Base-by-base conservation (phyloP, 2,797 vertebrate species). In the Agapornis canus region DNA sequence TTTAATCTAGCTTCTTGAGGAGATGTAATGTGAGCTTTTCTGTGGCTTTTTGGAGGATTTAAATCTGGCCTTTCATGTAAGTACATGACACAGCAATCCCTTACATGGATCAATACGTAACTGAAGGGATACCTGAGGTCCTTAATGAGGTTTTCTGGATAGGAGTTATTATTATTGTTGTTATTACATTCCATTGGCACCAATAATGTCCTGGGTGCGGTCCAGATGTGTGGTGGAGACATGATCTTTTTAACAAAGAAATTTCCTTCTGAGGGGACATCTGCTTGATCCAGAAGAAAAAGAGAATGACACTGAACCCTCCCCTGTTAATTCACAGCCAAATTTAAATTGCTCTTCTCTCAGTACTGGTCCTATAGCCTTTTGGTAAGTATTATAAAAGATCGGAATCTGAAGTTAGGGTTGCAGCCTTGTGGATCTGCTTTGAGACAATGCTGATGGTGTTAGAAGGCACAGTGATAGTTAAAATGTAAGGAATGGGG, bases 41-140 rank as follows among this genome's bases (percentile, higher is more conserved):
- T 77, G 77, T 89, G 94, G 73, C 51, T 92, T 91, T 94, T 95
- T 56, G 60, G 52, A 57, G 82, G 92, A 91, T 96, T 96, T 94
- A 96, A 91, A 94, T 80, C 75, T 94, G 85, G 92, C 66, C 89
- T 96, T 95, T 96, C 90, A 90, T 94, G 85, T 94, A 91, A 92
- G 70, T 86, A 73, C 91, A 96, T 86, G 95, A 96, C 92, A 96
- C 63, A 94, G 83, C 87, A 94, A 90, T 94, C 77, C 80, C 91
- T 94, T 94, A 91, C 82, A 86, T 43, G 56, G 82, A 90, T 97
- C 89, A 86, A 92, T 94, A 95, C 2, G 3, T 82, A 90, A 90
- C 89, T 91, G 65, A 81, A 84, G 80, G 85, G 87, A 92, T 94
- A 94, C 70, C 48, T 77, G 73, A 94, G 49, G 77, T 80, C 65